These are phyloP conservation scores for Drosophila quasianomalipes DNA, from an alignment of 2,888 invertebrate genomes.

Conservation along the genomic window DNA sequence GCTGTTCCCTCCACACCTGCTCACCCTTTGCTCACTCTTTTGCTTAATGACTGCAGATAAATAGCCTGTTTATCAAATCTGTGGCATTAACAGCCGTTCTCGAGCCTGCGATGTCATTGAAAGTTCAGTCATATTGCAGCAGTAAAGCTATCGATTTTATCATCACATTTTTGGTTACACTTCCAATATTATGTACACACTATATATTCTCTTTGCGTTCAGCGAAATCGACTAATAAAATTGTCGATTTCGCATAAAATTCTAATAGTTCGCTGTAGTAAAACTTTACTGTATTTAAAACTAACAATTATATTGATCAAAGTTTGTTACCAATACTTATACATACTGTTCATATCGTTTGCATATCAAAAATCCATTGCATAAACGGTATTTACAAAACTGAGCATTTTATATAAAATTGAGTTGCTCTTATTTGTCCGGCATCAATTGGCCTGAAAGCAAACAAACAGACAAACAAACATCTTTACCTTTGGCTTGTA, in stretches of 20 bases:
- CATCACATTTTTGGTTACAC: no score
- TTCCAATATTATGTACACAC: not conserved
- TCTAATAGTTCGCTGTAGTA: not conserved
- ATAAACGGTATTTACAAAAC: not conserved
- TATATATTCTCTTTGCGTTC: not conserved
- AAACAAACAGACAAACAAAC: not conserved
- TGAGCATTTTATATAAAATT: not conserved
- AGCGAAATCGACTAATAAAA: not conserved
- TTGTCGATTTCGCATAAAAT: not conserved
- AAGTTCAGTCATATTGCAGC: not conserved
- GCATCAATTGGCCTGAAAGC: not conserved
- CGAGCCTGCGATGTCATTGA: not conserved
- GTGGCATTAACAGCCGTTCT: not conserved
- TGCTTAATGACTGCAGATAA: constrained; percentile 24
- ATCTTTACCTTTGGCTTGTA: constrained; percentile 10
- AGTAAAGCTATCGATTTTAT: no score
- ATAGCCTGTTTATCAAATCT: constrained; percentile 20
- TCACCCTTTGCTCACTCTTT: not conserved
- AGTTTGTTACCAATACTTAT: not conserved
- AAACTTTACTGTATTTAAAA: not conserved
- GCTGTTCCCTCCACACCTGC: no score
- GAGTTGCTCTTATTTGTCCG: not conserved
- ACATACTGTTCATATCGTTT: not conserved
- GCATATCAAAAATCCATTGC: not conserved
- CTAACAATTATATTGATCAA: not conserved